Evolutionary conservation across 2,113 vertebrate species (phyloP).

Genomic region (Cottus gobio): DNA sequence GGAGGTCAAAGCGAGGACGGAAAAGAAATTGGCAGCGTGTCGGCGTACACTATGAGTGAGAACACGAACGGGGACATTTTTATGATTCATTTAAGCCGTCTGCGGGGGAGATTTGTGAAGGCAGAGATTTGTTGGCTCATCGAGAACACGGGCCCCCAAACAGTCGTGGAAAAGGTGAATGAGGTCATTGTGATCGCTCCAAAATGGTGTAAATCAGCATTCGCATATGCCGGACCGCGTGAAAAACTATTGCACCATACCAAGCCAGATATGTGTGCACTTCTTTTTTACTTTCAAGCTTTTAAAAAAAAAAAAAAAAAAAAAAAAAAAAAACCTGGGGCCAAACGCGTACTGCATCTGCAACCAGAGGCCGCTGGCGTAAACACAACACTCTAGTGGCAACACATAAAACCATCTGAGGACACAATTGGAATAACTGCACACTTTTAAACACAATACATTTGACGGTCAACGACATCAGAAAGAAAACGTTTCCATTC

Average conservation of each 20-base stretch:
- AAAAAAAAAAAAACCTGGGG: not conserved
- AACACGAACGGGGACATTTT: not conserved
- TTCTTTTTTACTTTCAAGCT: conserved; percentile 3
- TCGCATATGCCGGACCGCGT: not conserved
- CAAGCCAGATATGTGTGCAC: not conserved
- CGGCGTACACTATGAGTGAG: not conserved
- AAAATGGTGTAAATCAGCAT: not conserved
- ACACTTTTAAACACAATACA: not conserved
- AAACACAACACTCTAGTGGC: not conserved
- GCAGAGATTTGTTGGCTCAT: not conserved
- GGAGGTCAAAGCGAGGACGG: not conserved
- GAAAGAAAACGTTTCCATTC: not conserved
- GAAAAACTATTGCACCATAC: conserved; percentile 19
- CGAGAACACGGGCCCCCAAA: not conserved
- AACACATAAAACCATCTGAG: not conserved
- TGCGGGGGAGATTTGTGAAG: not conserved
- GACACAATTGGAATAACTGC: not conserved
- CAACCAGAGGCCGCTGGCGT: not conserved
- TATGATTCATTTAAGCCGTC: not conserved
- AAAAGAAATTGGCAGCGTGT: conserved; percentile 10
- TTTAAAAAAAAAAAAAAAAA: not conserved
- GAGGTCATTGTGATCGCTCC: not conserved
- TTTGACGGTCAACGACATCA: too few species aligned
- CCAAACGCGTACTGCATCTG: conserved; percentile 4
- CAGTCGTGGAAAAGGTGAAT: not conserved